These are phyloP conservation scores for Polyommatus iphigenia DNA, from an alignment of 2,888 invertebrate genomes.

Conservation along the genomic window DNA sequence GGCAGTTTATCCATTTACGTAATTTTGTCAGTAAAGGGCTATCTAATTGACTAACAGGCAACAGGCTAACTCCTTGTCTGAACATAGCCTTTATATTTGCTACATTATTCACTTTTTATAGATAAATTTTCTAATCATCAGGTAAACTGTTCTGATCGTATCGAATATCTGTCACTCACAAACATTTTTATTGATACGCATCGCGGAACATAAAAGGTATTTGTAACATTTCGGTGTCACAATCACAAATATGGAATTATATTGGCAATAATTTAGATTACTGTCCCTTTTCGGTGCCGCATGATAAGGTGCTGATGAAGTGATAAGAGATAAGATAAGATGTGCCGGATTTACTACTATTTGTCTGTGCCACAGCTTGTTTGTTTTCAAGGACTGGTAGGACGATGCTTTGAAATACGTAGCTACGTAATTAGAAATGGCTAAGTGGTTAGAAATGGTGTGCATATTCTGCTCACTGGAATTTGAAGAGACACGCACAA, in stretches of 20 bases:
- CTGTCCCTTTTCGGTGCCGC: conserved; percentile 58
- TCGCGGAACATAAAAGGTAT: conserved; percentile 29
- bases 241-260: conserved; percentile 48
- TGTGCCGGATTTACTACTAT: conserved; percentile 75
- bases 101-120: too few species aligned
- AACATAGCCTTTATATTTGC: too few species aligned
- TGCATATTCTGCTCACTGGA: too few species aligned
- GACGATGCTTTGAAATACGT: background rate
- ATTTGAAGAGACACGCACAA: too few species aligned
- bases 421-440: background rate
- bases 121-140: background rate
- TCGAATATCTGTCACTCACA: background rate
- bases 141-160: background rate
- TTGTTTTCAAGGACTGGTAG: background rate
- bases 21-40: too few species aligned
- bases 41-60: too few species aligned
- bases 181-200: background rate
- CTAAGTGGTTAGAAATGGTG: too few species aligned
- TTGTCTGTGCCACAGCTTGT: conserved; percentile 50
- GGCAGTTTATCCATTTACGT: too few species aligned
- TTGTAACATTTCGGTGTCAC: conserved; percentile 37
- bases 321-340: conserved; percentile 64
- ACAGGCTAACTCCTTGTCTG: too few species aligned
- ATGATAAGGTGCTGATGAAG: conserved; percentile 49
- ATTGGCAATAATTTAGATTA: conserved; percentile 62